Evolutionary conservation across 1,140 invertebrate genomes (phyloP).

Genomic region (Philopotamus ludificatus): DNA sequence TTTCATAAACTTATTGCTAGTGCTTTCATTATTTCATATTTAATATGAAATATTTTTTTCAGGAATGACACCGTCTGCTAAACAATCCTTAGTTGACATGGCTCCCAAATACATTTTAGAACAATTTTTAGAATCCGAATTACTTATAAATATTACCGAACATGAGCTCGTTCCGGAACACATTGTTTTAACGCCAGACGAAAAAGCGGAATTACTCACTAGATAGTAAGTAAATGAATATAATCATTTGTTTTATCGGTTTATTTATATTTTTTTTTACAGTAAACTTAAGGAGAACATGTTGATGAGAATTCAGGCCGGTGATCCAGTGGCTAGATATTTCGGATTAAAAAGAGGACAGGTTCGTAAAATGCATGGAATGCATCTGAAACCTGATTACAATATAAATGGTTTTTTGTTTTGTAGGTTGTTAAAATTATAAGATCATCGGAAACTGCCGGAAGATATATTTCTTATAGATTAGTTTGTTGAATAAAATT

Average conservation of each 20-base stretch:
- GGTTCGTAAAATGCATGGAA: slow-evolving; percentile 53
- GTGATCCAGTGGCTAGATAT: slow-evolving; percentile 97
- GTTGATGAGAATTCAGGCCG: slow-evolving; percentile 97
- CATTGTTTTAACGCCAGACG: slow-evolving; percentile 95
- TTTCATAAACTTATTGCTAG: background rate
- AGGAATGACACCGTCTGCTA: slow-evolving; percentile 99
- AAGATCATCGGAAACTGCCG: slow-evolving; percentile 95
- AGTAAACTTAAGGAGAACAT: slow-evolving; percentile 98
- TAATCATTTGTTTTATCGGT: background rate
- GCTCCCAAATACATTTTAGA: slow-evolving; percentile 99
- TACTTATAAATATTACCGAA: slow-evolving; percentile 99
- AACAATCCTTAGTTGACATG: slow-evolving; percentile 97
- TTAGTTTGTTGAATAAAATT: slow-evolving; percentile 79
- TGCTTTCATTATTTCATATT: slow-evolving; percentile 3
- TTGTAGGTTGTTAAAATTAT: slow-evolving; percentile 96
- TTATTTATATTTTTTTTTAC: slow-evolving; percentile 47
- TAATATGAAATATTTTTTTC: slow-evolving; percentile 43
- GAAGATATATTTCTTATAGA: slow-evolving; percentile 97
- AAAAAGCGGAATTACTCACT: slow-evolving; percentile 91
- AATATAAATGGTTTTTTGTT: too few relatives aligned
- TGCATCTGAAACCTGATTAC: too few relatives aligned
- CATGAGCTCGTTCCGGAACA: slow-evolving; percentile 99
- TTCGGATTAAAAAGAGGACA: slow-evolving; percentile 96
- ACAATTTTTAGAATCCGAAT: slow-evolving; percentile 96
- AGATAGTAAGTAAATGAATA: slow-evolving; percentile 85